A percentile compares a stretch with the other conserved stretches of the same genome.
These are phyloP conservation scores for Acronicta psi DNA, from an alignment of 2,888 invertebrate genomes.

Conservation along the genomic window DNA sequence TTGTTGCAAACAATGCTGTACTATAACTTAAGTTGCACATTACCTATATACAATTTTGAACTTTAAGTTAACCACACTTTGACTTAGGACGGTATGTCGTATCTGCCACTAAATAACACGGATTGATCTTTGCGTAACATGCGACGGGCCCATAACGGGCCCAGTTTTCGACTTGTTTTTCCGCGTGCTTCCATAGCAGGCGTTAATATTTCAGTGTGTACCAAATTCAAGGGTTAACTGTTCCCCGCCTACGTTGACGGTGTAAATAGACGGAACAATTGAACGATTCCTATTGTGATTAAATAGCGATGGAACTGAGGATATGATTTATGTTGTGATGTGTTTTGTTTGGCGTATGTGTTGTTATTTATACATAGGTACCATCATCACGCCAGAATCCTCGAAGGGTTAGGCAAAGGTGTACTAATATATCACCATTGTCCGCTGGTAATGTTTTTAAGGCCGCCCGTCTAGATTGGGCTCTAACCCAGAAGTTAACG, in stretches of 20 bases:
- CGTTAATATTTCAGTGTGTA: conserved; percentile 87
- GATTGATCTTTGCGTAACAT: conserved; percentile 79
- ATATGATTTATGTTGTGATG: conserved; percentile 38
- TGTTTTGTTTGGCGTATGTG: conserved; percentile 9
- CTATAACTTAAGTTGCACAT: too few species aligned
- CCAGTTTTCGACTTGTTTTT: conserved; percentile 88
- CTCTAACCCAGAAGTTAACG: too few species aligned
- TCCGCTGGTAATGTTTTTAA: too few species aligned
- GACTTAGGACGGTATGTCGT: conserved; percentile 19
- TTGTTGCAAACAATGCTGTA: too few species aligned
- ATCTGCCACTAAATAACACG: conserved; percentile 49
- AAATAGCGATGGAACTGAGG: conserved; percentile 37
- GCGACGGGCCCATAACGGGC: conserved; percentile 86
- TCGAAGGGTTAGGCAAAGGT: too few species aligned
- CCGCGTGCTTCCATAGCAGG: conserved; percentile 84
- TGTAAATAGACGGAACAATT: conserved; percentile 73
- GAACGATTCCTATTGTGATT: conserved; percentile 68
- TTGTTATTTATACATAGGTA: neutral
- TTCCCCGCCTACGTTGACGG: conserved; percentile 66
- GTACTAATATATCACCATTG: too few species aligned
- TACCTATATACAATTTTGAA: too few species aligned
- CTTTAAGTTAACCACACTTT: too few species aligned
- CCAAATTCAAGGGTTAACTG: conserved; percentile 87
- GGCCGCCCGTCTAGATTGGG: too few species aligned
- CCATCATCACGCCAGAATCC: neutral